Evolutionary conservation across 2,797 vertebrate species (phyloP).

Genomic region (Prionace glauca): DNA sequence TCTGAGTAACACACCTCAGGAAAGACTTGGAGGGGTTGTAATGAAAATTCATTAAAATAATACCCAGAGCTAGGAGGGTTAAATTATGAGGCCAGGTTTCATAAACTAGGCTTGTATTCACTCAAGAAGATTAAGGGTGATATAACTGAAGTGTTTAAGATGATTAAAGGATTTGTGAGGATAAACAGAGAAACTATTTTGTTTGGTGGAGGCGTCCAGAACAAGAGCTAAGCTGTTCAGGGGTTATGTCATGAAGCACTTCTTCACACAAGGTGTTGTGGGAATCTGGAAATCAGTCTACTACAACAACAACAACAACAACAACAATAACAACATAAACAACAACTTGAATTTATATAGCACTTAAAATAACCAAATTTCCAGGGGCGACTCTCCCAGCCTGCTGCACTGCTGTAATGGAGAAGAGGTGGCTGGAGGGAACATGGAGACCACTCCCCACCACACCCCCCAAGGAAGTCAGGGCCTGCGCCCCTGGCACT

Average conservation of each 20-base stretch:
- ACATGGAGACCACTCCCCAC: no score
- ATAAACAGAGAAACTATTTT: slow-evolving; percentile 6
- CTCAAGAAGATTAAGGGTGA: neutral
- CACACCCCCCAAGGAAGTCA: no score
- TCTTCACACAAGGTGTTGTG: neutral
- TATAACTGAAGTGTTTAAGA: slow-evolving; percentile 14
- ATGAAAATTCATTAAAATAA: neutral
- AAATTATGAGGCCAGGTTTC: neutral
- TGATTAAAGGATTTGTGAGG: slow-evolving; percentile 4
- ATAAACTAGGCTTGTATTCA: neutral
- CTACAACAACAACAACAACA: neutral
- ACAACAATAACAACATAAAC: neutral
- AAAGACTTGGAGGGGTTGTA: neutral
- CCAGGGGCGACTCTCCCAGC: no score
- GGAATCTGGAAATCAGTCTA: neutral
- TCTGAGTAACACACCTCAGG: neutral
- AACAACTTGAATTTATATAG: neutral
- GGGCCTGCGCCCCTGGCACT: no score
- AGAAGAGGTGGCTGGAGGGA: no score
- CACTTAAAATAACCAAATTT: neutral
- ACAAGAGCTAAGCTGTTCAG: neutral
- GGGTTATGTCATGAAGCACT: neutral
- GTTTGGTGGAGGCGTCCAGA: neutral
- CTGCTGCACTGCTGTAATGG: no score
- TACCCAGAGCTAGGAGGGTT: neutral